phyloP scores from a whole-genome alignment of 1,140 invertebrate species.

The Zaprionus gabonicus region DNA sequence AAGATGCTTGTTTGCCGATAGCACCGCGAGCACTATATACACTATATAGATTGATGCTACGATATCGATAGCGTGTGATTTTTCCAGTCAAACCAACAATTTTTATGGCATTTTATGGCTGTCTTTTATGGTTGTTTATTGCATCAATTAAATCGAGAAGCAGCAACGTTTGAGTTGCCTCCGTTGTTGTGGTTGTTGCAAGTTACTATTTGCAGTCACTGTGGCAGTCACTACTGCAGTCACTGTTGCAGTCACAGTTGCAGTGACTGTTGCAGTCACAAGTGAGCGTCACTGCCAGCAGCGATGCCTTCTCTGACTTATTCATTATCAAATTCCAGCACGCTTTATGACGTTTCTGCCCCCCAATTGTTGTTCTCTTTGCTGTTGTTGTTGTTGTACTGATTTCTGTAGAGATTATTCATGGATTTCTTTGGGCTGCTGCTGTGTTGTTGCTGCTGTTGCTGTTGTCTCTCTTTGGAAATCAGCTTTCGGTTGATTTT shows the following conservation, averaged over 20 bases:
- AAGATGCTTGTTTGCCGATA: constrained; percentile 58
- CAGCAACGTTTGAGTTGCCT: background rate
- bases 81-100: constrained; percentile 22
- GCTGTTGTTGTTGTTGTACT: constrained; percentile 36
- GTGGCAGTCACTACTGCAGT: background rate
- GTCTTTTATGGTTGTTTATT: constrained; percentile 71
- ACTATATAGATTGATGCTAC: constrained; percentile 4
- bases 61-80: constrained; percentile 49
- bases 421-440: constrained; percentile 45
- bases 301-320: constrained; percentile 38
- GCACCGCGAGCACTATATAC: constrained; percentile 2
- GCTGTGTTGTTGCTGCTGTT: constrained; percentile 13
- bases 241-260: constrained; percentile 7
- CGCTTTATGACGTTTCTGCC: constrained; percentile 72
- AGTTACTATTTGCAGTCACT: constrained; percentile 15
- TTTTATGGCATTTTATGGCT: constrained; percentile 67
- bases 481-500: constrained; percentile 78
- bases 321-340: constrained; percentile 74
- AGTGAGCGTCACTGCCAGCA: background rate
- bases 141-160: constrained; percentile 65
- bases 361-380: constrained; percentile 30
- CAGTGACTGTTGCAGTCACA: constrained; percentile 22
- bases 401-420: constrained; percentile 55
- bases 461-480: constrained; percentile 70
- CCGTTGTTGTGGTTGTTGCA: constrained; percentile 7